Evolutionary conservation across 2,113 vertebrate species (phyloP), one percentile per base, ranked within the genome.

Genomic region (Hypomesus transpacificus): DNA sequence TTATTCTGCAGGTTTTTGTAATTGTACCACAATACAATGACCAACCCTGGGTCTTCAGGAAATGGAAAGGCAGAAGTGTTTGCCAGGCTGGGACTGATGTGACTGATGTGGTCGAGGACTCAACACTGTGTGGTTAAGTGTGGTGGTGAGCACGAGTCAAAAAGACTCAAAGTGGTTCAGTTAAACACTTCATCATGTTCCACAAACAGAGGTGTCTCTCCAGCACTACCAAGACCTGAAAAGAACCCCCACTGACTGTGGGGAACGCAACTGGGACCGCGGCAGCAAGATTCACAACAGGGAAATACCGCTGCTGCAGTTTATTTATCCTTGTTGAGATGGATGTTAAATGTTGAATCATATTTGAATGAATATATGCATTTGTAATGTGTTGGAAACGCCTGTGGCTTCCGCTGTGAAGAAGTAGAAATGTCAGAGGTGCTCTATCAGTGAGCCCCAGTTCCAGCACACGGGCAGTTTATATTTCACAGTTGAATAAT

Each of bases 141-240:
- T 61, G 73, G 81, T 24, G 67, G 78, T 62, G 76, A 80, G 75
- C 75, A 68, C 56, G 68, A 51, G 81, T 70, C 69, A 77, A 75
- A 81, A n/a, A 80, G 85, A 84, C 77, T 80, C 79, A 84, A 73
- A 89, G 89, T 84, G 88, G 80, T 77, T 73, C 70, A 87, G 88
- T 92, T 90, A 86, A 93, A 87, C 78, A 86, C 84, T 84, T 90
- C 82, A 85, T 89, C 80, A 80, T 88, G 87, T 88, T 89, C 88
- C 77, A 80, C 89, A 82, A 91, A 91, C 90, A 92, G 78, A 81
- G 79, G 75, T 82, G 9, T 9, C 39, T 75, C 86, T 83, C 85
- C 85, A 82, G 64, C 80, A 26, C n/a, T 22, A 39, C 39, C 11
- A 4, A 39, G 9, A 58, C 14, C 3, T 26, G 60, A 28, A 60